Evolutionary conservation across 2,888 invertebrate species (phyloP).

Genomic region (Psylliodes chrysocephalus): DNA sequence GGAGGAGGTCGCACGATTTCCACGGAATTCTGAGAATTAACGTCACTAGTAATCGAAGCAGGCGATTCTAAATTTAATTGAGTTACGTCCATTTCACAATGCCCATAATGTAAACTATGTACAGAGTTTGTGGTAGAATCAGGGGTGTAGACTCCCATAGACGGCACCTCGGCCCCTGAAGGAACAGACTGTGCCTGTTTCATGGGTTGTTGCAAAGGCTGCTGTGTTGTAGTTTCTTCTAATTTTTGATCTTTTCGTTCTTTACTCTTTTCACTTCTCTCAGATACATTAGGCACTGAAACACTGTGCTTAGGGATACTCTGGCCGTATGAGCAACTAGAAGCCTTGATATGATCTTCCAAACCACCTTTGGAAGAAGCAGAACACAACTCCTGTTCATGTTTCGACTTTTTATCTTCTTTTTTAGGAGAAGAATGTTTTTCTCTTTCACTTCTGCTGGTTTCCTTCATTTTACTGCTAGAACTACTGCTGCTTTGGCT

Average conservation of each 20-base stretch:
- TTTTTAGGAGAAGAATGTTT: conserved; percentile 53
- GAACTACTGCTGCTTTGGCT: conserved; percentile 42
- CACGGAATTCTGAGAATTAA: conserved; percentile 79
- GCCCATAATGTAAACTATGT: conserved; percentile 77
- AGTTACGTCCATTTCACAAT: conserved; percentile 85
- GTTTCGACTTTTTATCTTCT: conserved; percentile 50
- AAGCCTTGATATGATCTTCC: conserved; percentile 31
- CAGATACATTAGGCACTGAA: conserved; percentile 13
- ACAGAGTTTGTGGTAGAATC: conserved; percentile 87
- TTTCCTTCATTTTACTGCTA: conserved; percentile 38
- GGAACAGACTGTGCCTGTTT: conserved; percentile 56
- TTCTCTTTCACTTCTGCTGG: conserved; percentile 43
- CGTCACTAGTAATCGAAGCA: conserved; percentile 86
- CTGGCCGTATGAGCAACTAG: conserved; percentile 38
- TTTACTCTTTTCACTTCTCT: conserved; percentile 37
- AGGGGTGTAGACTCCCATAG: conserved; percentile 87
- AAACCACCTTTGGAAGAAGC: conserved; percentile 36
- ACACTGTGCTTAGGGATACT: conserved; percentile 21
- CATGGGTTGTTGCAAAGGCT: conserved; percentile 34
- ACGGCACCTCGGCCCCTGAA: conserved; percentile 72
- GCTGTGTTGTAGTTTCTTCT: conserved; percentile 38
- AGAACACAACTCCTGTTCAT: conserved; percentile 41
- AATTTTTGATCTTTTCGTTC: conserved; percentile 45
- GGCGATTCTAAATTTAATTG: conserved; percentile 90
- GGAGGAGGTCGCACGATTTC: conserved; percentile 71